Evolutionary conservation across 2,888 invertebrate genomes (phyloP).

Genomic region (Mechanitis mazaeus): DNA sequence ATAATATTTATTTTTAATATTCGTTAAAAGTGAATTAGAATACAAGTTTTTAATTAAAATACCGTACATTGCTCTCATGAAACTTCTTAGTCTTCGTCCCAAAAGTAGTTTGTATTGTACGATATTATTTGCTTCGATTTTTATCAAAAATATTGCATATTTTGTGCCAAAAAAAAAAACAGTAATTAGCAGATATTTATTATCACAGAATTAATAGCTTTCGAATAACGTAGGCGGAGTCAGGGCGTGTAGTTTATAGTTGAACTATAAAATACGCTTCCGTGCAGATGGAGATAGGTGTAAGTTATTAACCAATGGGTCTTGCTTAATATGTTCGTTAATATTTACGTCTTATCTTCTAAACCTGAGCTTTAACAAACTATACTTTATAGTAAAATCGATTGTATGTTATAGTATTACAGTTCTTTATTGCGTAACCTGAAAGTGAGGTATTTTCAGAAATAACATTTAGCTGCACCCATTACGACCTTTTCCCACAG

Average conservation of each 20-base stretch:
- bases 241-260: slow-evolving; percentile 14
- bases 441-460: slow-evolving; percentile 11
- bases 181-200: background rate
- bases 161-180: too few relatives aligned
- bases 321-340: slow-evolving; percentile 19
- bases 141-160: too few relatives aligned
- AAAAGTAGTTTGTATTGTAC: too few relatives aligned
- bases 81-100: too few relatives aligned
- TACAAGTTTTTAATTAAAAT: too few relatives aligned
- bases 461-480: slow-evolving; percentile 36
- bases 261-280: slow-evolving; percentile 24
- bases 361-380: slow-evolving; percentile 16
- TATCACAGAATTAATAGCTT: slow-evolving; percentile 18
- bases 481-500: slow-evolving; percentile 39
- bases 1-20: background rate
- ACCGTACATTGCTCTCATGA: too few relatives aligned
- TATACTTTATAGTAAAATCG: background rate
- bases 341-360: slow-evolving; percentile 18
- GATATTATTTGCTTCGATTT: too few relatives aligned
- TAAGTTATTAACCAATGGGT: slow-evolving; percentile 19
- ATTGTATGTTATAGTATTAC: slow-evolving; percentile 5
- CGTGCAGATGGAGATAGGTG: slow-evolving; percentile 22
- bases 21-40: too few relatives aligned
- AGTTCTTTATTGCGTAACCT: slow-evolving; percentile 22
- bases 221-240: slow-evolving; percentile 22